Evolutionary conservation across 2,113 vertebrate genomes (phyloP), one percentile per base, ranked within the genome.

Genomic region (Esox niger): DNA sequence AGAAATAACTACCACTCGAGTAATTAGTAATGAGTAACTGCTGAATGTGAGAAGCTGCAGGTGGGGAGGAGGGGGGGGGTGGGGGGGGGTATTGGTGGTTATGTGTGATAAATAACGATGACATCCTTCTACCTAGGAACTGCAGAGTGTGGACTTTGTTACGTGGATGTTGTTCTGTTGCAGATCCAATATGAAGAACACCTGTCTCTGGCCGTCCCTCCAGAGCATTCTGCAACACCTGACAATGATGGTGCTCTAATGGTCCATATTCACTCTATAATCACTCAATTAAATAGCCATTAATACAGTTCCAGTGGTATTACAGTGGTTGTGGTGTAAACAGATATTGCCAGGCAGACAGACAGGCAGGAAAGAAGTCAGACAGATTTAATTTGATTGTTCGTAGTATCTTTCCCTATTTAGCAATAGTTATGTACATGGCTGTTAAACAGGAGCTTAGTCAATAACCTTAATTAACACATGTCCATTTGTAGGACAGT

Each of bases 231-330:
- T 43, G 5, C 38, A 17, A 17, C 38, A 43, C 38, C 38, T 43
- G 38, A 43, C 17, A 15, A 43, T 43, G 5, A 43, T 17, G 15
- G 17, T 43, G 38, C 15, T 43, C 38, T 43, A 43, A 43, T 43
- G 13, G 38, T 43, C 17, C 13, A 43, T 43, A 43, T 43, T 15
- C 17, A 10, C 38, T 43, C 38, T 43, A 2, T 43, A 43, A 43
- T 43, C 38, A 43, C 38, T 72, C 82, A 86, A 90, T 89, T 88
- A 89, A 86, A 79, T 69, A 71, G 46, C 62, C 82, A 87, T 89
- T 86, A 88, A 79, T 69, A 76, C 56, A 71, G 59, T n/a, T 13
- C 59, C 35, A 26, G 21, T 72, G n/a, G n/a, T 64, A 76, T 71
- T 23, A 61, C 69, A 38, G 29, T 30, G 6, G 59, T n/a, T 33